A percentile compares a stretch with the other conserved stretches of the same genome.
These are phyloP conservation scores for Harpagoxenus sublaevis DNA, from an alignment of 2,888 invertebrate species.

Conservation along the genomic window DNA sequence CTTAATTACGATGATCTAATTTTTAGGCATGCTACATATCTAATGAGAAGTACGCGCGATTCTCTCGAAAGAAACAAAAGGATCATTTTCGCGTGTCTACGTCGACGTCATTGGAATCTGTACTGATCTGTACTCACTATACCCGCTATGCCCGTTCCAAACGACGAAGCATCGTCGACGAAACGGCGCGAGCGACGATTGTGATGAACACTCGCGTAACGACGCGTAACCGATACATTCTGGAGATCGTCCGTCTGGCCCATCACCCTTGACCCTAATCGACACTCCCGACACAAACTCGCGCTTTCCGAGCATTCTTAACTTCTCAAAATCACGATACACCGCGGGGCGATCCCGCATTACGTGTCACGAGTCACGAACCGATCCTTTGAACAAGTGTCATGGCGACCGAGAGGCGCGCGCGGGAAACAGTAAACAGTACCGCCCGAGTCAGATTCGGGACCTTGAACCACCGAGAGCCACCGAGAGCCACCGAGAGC, in stretches of 20 bases:
- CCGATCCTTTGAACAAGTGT: not conserved
- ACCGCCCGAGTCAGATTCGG: too few relatives aligned
- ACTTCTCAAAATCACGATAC: not conserved
- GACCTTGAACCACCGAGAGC: too few relatives aligned
- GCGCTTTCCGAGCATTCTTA: not conserved
- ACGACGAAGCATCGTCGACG: not conserved
- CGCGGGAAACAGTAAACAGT: too few relatives aligned
- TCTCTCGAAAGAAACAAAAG: not conserved
- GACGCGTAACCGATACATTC: not conserved
- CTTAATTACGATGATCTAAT: not conserved
- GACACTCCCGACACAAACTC: not conserved
- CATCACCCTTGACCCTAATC: not conserved
- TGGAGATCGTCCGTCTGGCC: too few relatives aligned
- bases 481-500: too few relatives aligned
- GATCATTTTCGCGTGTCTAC: not conserved
- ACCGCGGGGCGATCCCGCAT: not conserved
- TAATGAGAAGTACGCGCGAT: not conserved
- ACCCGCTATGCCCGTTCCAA: not conserved
- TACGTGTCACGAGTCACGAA: not conserved
- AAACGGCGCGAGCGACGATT: too few relatives aligned
- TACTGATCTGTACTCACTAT: not conserved
- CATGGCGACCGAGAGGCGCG: not conserved
- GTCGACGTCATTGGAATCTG: not conserved
- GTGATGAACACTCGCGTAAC: not conserved
- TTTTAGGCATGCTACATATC: not conserved